A percentile compares a stretch with the other conserved stretches of the same genome.
phyloP scores from a whole-genome alignment of 2,113 vertebrate species.

The Syngnathus scovelli region DNA sequence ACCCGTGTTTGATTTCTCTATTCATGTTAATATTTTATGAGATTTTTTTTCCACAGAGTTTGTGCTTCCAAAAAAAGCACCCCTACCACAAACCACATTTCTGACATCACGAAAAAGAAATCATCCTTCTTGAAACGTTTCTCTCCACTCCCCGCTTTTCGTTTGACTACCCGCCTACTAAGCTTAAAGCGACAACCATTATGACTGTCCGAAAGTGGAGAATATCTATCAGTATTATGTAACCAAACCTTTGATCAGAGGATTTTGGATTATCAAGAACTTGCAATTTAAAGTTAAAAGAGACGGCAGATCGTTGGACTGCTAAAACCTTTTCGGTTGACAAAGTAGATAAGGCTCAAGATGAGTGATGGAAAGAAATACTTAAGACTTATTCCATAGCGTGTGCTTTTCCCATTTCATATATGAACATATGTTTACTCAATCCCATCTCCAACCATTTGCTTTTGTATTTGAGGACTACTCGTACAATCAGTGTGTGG shows the following conservation, averaged over 20 bases:
- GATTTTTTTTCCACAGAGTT: too few relatives aligned
- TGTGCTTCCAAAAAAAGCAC: background rate
- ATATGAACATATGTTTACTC: background rate
- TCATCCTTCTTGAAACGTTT: slow-evolving; percentile 23
- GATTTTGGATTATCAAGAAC: slow-evolving; percentile 63
- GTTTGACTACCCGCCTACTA: slow-evolving; percentile 24
- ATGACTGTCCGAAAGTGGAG: slow-evolving; percentile 44
- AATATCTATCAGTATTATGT: slow-evolving; percentile 55
- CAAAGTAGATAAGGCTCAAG: slow-evolving; percentile 60
- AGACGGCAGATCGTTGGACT: slow-evolving; percentile 50
- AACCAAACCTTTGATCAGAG: slow-evolving; percentile 61
- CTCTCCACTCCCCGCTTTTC: slow-evolving; percentile 15
- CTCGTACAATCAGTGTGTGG: background rate
- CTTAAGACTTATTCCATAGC: slow-evolving; percentile 18
- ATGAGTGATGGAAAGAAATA: slow-evolving; percentile 29
- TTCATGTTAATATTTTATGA: background rate
- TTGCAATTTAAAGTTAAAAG: slow-evolving; percentile 61
- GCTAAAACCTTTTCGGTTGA: slow-evolving; percentile 56
- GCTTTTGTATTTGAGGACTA: background rate
- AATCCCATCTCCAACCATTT: background rate
- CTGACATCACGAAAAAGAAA: slow-evolving; percentile 14
- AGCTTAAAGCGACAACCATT: slow-evolving; percentile 37
- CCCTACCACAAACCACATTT: background rate
- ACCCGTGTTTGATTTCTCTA: background rate
- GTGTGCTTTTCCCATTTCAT: background rate